phyloP scores from a whole-genome alignment of 2,797 vertebrate species.

The Epinephelus coioides region DNA sequence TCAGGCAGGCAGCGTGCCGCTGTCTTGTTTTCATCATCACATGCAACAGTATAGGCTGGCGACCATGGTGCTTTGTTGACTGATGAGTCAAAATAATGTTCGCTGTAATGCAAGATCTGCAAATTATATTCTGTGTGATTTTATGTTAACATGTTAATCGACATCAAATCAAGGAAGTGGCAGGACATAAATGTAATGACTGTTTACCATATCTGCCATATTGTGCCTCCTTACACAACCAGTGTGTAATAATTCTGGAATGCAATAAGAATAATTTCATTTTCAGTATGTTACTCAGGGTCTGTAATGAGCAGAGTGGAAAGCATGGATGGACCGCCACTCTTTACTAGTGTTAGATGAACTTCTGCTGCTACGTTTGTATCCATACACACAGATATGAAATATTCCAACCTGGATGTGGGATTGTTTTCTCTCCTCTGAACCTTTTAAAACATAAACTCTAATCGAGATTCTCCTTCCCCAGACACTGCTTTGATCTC shows the following conservation, averaged over 20 bases:
- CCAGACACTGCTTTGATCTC: constrained; percentile 72
- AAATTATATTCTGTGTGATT: constrained; percentile 12
- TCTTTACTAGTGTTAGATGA: constrained; percentile 4
- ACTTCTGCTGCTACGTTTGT: not conserved
- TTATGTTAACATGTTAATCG: constrained; percentile 1
- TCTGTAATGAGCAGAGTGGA: not conserved
- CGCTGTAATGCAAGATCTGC: constrained; percentile 20
- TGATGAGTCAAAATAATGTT: constrained; percentile 57
- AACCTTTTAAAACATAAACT: constrained; percentile 68
- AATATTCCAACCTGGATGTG: constrained; percentile 29
- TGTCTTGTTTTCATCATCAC: constrained; percentile 70
- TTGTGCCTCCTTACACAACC: not conserved
- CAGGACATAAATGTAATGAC: not conserved
- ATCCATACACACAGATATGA: constrained; percentile 12
- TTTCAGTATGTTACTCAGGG: not conserved
- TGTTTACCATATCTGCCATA: not conserved
- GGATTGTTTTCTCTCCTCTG: constrained; percentile 53
- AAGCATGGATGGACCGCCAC: not conserved
- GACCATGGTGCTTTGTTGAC: constrained; percentile 54
- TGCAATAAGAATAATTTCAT: not conserved
- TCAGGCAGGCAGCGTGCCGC: constrained; percentile 65
- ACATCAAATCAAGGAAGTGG: not conserved
- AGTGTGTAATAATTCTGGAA: constrained; percentile 5
- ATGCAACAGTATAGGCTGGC: constrained; percentile 43
- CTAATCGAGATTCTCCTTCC: constrained; percentile 62